Evolutionary conservation across 1,140 invertebrate genomes (phyloP), one percentile per base, ranked within the genome.

Genomic region (Leucophenga varia): DNA sequence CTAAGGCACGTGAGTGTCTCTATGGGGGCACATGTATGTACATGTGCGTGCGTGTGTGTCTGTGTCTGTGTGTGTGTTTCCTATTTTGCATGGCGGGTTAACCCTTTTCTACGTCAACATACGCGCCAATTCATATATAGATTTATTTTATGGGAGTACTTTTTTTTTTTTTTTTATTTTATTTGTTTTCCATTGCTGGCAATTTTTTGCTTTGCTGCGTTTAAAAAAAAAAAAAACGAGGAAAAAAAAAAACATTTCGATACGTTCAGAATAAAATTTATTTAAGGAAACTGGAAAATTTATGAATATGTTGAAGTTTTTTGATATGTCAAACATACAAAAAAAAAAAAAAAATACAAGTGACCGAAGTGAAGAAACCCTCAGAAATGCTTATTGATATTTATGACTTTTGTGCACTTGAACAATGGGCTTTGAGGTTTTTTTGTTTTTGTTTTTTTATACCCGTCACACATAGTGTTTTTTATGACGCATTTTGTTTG

Each of bases 231-330:
- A 37, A 17, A 3, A 16, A 12, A 35, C 49, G 52, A 47, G 13
- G 13, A 34, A 8, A 34, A 34, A n/a, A 48, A 49, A 38, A 17
- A n/a, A n/a, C 12, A 45, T n/a, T n/a, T n/a, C n/a, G n/a, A n/a
- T n/a, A n/a, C n/a, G n/a, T n/a, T n/a, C n/a, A n/a, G n/a, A n/a
- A n/a, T n/a, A 30, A 59, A 61, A 54, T 52, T 67, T 67, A 49
- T 63, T 67, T 67, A 67, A 67, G 43, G 59, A 67, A 67, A 68
- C 54, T 63, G 36, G 16, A 43, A 63, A 67, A 67, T 67, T 67
- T 63, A 63, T 67, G 64, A 67, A 67, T 67, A 54, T 57, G 49
- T 51, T 55, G 25, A 59, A 57, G 50, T 54, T 59, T 53, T 39
- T 13, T 9, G 31, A 34, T 8, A 34, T 34, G 31, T 34, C 13